A percentile compares a stretch with the other conserved stretches of the same genome.
Conservation (phyloP, 2,113 vertebrate species). For the Scopus umbretta region DNA sequence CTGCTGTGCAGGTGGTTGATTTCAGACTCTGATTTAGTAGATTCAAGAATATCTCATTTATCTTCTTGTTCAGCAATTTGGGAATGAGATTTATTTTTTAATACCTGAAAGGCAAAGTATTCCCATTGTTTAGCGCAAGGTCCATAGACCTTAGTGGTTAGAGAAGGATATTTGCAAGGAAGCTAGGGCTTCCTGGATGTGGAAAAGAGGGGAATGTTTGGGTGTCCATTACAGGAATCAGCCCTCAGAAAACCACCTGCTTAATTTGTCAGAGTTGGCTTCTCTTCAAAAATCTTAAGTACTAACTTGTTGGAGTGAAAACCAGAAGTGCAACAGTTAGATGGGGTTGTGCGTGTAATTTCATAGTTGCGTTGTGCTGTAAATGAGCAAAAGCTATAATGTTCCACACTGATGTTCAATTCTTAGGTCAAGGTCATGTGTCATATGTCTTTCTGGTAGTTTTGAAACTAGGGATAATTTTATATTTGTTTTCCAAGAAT, state of each 20-base stretch:
- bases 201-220: not conserved
- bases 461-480: not conserved
- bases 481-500: not conserved
- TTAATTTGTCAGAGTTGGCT: not conserved
- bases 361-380: not conserved
- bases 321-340: not conserved
- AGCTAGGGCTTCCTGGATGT: not conserved
- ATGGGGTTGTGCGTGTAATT: not conserved
- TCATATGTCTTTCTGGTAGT: not conserved
- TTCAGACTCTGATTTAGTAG: not conserved
- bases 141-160: not conserved
- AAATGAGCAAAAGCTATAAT: not conserved
- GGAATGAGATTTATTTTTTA: not conserved
- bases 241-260: not conserved
- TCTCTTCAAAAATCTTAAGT: not conserved
- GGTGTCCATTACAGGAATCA: not conserved
- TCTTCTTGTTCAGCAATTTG: not conserved
- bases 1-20: not conserved
- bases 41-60: not conserved
- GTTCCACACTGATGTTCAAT: not conserved
- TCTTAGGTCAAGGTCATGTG: not conserved
- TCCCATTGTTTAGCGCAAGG: not conserved
- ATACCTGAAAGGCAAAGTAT: not conserved
- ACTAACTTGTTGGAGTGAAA: not conserved
- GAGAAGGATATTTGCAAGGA: not conserved